Evolutionary conservation across 1,140 invertebrate genomes (phyloP), one percentile per base, ranked within the genome.

Genomic region (Drosophila tropicalis): DNA sequence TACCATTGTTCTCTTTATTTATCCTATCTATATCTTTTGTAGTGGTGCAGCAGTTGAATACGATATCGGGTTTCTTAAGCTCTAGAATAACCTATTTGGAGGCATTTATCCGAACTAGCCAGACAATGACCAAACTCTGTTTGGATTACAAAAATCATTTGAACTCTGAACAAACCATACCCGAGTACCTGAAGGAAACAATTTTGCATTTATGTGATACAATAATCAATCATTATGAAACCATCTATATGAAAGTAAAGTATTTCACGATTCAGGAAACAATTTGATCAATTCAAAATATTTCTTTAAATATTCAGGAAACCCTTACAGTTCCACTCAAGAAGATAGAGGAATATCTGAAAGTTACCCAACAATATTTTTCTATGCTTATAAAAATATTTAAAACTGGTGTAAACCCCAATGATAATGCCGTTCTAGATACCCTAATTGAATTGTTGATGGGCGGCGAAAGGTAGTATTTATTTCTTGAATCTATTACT

Each of bases 341-440:
- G 1, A 81, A 70, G n/a, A n/a, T 76, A 5, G 66, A 80, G 51
- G 56, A 72, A 0, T 62, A 69, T 58, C 41, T 87, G 0, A 58
- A 67, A 17, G 34, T 77, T 1, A 55, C 67, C 0, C 62, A 51
- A 5, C 40, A 41, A 6, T 83, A 81, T 32, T 29, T 81, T 19
- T 54, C 56, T 44, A 77, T 84, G 73, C 19, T 87, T 6, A 47
- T 56, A 1, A 70, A 81, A 13, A 62, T 89, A 9, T 69, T 84
- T 1, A 32, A 9, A n/a, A 56, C 40, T 19, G 63, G 60, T 12
- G 32, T 69, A 15, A 44, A 19, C 1, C 51, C 62, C 12, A 2
- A 84, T 6, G 63, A 75, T 12, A 19, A 56, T 25, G 15, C 9
- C 17, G 47, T 78, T 51, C 63, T 60, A 25, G 36, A 70, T 15